phyloP scores from a whole-genome alignment of 2,797 vertebrate species.

The Chelidonichthys spinosus region DNA sequence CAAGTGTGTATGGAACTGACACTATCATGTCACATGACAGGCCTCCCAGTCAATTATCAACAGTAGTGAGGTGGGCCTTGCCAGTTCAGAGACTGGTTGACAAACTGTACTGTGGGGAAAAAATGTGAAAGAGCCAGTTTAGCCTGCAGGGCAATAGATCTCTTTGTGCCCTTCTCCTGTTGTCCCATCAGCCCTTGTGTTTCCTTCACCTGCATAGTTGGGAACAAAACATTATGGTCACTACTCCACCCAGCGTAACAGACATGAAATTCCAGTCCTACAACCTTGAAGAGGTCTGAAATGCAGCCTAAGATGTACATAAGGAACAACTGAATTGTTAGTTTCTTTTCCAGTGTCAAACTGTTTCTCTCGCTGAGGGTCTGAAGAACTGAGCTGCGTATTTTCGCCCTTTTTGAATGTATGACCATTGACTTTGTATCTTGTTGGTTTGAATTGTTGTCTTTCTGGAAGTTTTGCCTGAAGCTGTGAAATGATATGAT shows the following conservation, averaged over 20 bases:
- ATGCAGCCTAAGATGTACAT: slow-evolving; percentile 19
- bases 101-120: slow-evolving; percentile 24
- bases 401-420: background rate
- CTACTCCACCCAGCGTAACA: slow-evolving; percentile 41
- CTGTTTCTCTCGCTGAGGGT: background rate
- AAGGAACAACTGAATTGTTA: background rate
- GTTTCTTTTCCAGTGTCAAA: background rate
- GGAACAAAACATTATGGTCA: slow-evolving; percentile 53
- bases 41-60: slow-evolving; percentile 1
- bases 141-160: slow-evolving; percentile 51
- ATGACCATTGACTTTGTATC: background rate
- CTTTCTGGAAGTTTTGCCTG: background rate
- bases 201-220: slow-evolving; percentile 65
- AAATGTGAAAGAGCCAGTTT: slow-evolving; percentile 74
- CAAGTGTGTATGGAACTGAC: background rate
- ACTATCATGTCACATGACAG: slow-evolving; percentile 2
- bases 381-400: background rate
- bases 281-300: slow-evolving; percentile 30
- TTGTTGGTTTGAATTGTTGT: background rate
- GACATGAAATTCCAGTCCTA: slow-evolving; percentile 66
- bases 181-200: slow-evolving; percentile 51
- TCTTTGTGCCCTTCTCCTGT: slow-evolving; percentile 51
- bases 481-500: slow-evolving; percentile 4
- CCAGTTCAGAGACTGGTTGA: background rate
- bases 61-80: slow-evolving; percentile 8